Base-by-base conservation (phyloP, 2,113 vertebrate species). In the Bujurquina vittata region DNA sequence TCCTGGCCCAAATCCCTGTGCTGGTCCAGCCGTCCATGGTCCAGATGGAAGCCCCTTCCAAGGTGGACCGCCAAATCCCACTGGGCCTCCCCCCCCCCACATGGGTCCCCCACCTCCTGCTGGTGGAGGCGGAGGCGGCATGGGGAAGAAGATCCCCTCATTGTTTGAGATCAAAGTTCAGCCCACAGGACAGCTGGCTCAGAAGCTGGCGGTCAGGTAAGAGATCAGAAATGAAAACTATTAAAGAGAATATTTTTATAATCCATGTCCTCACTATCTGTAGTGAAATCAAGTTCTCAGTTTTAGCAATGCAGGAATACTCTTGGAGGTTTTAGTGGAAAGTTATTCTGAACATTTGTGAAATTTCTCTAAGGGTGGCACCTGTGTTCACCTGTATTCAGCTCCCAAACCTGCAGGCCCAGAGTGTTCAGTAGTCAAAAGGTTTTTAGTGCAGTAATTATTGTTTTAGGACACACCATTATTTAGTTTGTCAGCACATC, bases 81-180 rank as follows among this genome's bases (percentile, higher is more conserved):
- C 85, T 0, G 92, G 94, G 0, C 96, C 95, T 0, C 95, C 95
- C 0, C 95, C 95, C 0, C 96, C 96, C 0, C 1, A 96, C 91
- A 94, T 96, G 1, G 95, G 95, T 0, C 96, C 96, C 0, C 96
- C 96, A 0, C 96, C 96, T 91, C 95, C 1, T 92, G 95, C 1
- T 90, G 95, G 3, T 85, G 96, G 0, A 94, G 96, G 89, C 0
- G 90, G 86, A 2, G 82, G 84, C 0, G 62, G 92, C 80, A 84
- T 72, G 1, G 95, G 96, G 35, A 97, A 96, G 90, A 99, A 99
- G 91, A 99, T 99, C 65, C 98, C 98, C 0, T 99, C 98, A 0
- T 89, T 99, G 54, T 99, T 99, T 55, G 98, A 99, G 94, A 98
- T 99, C 4, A 97, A 98, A 58, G 98, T 99, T 10, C 96, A 98